Base-by-base conservation (phyloP, 1,140 invertebrate genomes). In the Capitella teleta region DNA sequence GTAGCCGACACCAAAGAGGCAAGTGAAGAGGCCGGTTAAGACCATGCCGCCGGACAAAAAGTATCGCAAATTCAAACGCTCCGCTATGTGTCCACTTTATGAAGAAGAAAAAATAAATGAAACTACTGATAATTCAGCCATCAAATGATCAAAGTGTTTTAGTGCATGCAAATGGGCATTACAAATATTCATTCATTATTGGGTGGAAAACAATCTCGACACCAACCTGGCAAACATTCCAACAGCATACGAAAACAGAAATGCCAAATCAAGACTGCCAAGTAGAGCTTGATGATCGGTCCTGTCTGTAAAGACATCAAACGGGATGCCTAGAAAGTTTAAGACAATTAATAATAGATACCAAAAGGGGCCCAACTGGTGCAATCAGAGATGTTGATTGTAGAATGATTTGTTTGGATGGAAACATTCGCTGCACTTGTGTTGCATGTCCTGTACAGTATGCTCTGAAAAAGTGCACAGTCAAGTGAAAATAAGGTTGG, bases 1-100 rank as follows among this genome's bases (percentile, higher is more conserved):
- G 57, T 81, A 83, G 0, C 86, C 91, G 14, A 94, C 74, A 16
- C 93, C 93, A 77, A 98, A 93, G 28, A 88, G 66, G 64, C 89
- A 90, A 55, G 84, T 87, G 55, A 88, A 84, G 12, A 89, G 72
- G 18, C 90, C 90, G 8, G 87, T 91, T 2, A 83, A 66, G 23
- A 97, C 71, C 91, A 96, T 96, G 42, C 92, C 92, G 34, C 86
- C 61, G 0, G 85, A 76, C 12, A 97, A 76, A 69, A 92, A 98
- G 66, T 91, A 90, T 16, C 92, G 74, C 24, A 98, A 70, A 66
- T 93, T 87, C 37, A 91, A 83, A 36, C 91, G 74, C 69, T 98
- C 93, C 0, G 92, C 92, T 44, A 96, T 74, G 61, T 94, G 83
- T 4, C 92, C 92, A 78, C 80, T 84, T 58, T 6, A 34, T 10